These are phyloP conservation scores for Eurystomus gularis DNA, from an alignment of 2,113 vertebrate genomes.

Conservation along the genomic window DNA sequence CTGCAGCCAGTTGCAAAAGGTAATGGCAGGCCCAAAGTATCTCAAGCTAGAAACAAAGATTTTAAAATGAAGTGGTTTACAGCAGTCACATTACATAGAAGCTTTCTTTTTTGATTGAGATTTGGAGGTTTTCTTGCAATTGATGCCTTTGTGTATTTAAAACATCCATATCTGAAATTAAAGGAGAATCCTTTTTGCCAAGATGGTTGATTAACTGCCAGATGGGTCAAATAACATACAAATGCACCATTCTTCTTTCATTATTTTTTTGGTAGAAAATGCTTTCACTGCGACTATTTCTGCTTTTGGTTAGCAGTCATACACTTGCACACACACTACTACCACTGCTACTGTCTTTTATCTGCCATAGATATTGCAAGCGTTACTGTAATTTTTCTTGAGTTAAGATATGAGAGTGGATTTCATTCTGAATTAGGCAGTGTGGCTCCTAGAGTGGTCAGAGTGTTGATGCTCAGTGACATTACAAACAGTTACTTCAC, in stretches of 20 bases:
- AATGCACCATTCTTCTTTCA: not conserved
- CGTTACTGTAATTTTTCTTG: not conserved
- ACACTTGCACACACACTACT: not conserved
- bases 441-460: not conserved
- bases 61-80: not conserved
- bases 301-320: not conserved
- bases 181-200: conserved; percentile 1
- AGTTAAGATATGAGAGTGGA: not conserved
- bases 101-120: not conserved
- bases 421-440: conserved; percentile 1
- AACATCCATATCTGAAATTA: not conserved
- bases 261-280: conserved; percentile 3
- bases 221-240: not conserved
- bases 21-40: not conserved
- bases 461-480: not conserved
- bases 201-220: not conserved
- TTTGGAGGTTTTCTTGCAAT: not conserved
- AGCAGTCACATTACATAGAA: not conserved
- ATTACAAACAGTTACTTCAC: conserved; percentile 11
- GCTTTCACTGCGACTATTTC: not conserved
- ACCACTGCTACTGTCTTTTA: not conserved
- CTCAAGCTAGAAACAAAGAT: not conserved
- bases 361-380: not conserved
- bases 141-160: not conserved
- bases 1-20: not conserved